Percentiles rank a stretch among this genome's conserved stretches.
Evolutionary conservation across 1,140 invertebrate genomes (phyloP).

Genomic region (Laupala kohalensis): DNA sequence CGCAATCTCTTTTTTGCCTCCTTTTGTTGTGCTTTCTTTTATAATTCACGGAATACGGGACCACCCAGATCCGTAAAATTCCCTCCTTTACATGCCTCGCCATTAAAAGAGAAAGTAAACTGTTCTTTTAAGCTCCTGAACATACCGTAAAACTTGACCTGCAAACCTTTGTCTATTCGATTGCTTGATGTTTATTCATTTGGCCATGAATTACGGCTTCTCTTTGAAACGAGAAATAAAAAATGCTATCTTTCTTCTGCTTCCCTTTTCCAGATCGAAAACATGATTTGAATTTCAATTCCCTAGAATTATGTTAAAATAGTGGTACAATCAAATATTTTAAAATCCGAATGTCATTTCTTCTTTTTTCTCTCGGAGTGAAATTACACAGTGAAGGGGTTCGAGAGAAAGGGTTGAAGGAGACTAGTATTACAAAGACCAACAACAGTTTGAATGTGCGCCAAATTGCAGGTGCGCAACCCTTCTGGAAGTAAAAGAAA

Average conservation of each 20-base stretch:
- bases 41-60: too few relatives aligned
- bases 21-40: too few relatives aligned
- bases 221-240: neutral
- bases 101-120: too few relatives aligned
- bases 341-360: neutral
- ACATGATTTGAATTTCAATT: neutral
- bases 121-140: too few relatives aligned
- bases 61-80: too few relatives aligned
- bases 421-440: neutral
- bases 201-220: neutral
- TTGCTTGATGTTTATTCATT: neutral
- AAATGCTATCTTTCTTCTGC: neutral
- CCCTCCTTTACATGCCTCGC: too few relatives aligned
- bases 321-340: neutral
- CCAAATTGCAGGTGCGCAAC: neutral
- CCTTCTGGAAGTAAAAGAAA: neutral
- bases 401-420: neutral
- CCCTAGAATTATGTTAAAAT: neutral
- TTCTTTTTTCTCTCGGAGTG: neutral
- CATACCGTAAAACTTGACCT: neutral
- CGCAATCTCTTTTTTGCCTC: too few relatives aligned
- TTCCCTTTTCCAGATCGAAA: neutral
- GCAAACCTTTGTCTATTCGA: neutral
- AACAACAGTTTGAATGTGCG: neutral
- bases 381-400: neutral